phyloP scores from a whole-genome alignment of 2,113 vertebrate genomes.

The Antigone vipio region DNA sequence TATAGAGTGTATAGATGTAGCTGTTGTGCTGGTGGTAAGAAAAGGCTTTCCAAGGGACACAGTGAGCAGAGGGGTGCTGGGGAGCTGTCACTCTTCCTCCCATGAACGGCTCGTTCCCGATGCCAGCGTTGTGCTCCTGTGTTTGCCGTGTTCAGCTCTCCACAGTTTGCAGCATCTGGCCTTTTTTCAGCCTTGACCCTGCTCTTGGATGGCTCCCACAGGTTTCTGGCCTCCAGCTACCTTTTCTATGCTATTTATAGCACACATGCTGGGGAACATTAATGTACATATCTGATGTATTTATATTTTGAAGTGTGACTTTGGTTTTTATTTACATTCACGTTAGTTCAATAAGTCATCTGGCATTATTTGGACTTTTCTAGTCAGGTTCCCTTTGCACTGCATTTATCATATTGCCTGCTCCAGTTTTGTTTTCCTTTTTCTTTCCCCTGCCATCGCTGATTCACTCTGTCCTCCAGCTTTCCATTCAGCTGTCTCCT shows the following conservation, averaged over 20 bases:
- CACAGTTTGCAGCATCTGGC: background rate
- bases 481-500: constrained; percentile 43
- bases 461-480: background rate
- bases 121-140: background rate
- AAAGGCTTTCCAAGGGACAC: background rate
- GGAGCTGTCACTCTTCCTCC: background rate
- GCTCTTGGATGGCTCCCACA: background rate
- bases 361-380: background rate
- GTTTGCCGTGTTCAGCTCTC: background rate
- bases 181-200: background rate
- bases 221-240: background rate
- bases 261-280: background rate
- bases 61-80: background rate
- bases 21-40: background rate
- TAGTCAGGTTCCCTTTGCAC: background rate
- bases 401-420: background rate
- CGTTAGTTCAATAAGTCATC: background rate
- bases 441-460: background rate
- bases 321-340: background rate
- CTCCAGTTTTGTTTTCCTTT: constrained; percentile 10
- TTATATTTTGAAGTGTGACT: background rate
- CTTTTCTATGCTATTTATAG: background rate
- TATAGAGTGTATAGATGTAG: background rate
- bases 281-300: background rate
- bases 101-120: background rate